Percentiles rank a stretch among this genome's conserved stretches.
Evolutionary conservation across 2,113 vertebrate genomes (phyloP).

Genomic region (Rhea americana): DNA sequence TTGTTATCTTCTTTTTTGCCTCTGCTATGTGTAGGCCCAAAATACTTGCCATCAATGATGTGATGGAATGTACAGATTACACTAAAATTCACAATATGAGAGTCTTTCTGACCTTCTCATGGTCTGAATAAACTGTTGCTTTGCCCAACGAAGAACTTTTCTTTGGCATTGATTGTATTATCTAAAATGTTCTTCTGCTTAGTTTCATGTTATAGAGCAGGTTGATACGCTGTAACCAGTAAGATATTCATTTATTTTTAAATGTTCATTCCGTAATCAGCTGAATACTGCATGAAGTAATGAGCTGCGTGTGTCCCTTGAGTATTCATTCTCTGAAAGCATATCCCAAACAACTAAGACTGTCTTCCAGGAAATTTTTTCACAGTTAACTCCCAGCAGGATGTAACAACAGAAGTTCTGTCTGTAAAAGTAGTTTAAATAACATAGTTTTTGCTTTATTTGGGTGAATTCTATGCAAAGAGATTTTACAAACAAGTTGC

Average conservation of each 20-base stretch:
- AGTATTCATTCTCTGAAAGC: slow-evolving; percentile 62
- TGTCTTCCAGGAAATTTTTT: slow-evolving; percentile 61
- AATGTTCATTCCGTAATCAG: slow-evolving; percentile 18
- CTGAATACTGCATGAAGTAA: slow-evolving; percentile 63
- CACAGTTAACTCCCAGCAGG: slow-evolving; percentile 62
- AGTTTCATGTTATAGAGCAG: not conserved
- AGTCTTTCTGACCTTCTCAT: not conserved
- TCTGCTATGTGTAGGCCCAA: not conserved
- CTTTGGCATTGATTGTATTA: not conserved
- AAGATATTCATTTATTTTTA: not conserved
- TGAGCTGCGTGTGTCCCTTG: slow-evolving; percentile 27
- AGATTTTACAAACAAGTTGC: not conserved
- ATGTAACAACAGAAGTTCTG: slow-evolving; percentile 61
- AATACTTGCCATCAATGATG: not conserved
- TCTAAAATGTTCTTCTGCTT: not conserved
- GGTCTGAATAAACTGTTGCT: not conserved
- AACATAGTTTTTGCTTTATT: not conserved
- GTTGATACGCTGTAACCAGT: not conserved
- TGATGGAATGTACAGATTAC: slow-evolving; percentile 52
- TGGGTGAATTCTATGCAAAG: not conserved
- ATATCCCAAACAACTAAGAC: slow-evolving; percentile 38
- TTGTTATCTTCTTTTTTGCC: slow-evolving; percentile 47
- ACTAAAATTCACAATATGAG: not conserved
- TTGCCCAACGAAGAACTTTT: not conserved
- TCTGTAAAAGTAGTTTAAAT: slow-evolving; percentile 48